Percentiles rank a stretch among this genome's conserved stretches.
These are phyloP conservation scores for Trichomycterus rosablanca DNA, from an alignment of 2,113 vertebrate genomes.

Conservation along the genomic window DNA sequence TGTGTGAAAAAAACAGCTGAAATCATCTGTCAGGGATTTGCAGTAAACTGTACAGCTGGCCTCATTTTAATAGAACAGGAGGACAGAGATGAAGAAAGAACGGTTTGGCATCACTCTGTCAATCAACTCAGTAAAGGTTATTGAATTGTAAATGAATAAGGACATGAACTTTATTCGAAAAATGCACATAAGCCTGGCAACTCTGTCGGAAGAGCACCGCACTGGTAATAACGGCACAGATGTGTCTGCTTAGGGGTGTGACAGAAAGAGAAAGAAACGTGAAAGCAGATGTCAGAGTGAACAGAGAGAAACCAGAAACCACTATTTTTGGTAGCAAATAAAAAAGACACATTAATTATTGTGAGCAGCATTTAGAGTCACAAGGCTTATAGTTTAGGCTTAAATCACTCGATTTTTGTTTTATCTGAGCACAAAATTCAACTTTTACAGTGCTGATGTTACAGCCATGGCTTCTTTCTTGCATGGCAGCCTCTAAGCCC, in stretches of 20 bases:
- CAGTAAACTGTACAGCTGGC: constrained; percentile 66
- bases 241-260: not conserved
- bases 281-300: not conserved
- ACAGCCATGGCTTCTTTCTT: too few species aligned
- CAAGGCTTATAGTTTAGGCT: too few species aligned
- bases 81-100: not conserved
- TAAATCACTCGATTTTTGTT: too few species aligned
- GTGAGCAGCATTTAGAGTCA: too few species aligned
- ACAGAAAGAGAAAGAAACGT: not conserved
- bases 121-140: too few species aligned
- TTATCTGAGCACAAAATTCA: too few species aligned
- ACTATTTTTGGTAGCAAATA: too few species aligned
- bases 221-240: not conserved
- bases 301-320: too few species aligned
- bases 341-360: too few species aligned
- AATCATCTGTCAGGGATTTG: constrained; percentile 62
- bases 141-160: not conserved
- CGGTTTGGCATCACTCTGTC: too few species aligned
- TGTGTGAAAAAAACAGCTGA: constrained; percentile 49
- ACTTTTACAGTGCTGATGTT: too few species aligned
- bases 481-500: too few species aligned
- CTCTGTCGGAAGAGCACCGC: not conserved
- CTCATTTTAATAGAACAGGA: constrained; percentile 55
- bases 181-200: not conserved
- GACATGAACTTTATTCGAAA: not conserved